Percentiles rank a stretch among this genome's conserved stretches.
Evolutionary conservation across 2,888 invertebrate genomes (phyloP).

Genomic region (Drosophila nr. perissopoda): DNA sequence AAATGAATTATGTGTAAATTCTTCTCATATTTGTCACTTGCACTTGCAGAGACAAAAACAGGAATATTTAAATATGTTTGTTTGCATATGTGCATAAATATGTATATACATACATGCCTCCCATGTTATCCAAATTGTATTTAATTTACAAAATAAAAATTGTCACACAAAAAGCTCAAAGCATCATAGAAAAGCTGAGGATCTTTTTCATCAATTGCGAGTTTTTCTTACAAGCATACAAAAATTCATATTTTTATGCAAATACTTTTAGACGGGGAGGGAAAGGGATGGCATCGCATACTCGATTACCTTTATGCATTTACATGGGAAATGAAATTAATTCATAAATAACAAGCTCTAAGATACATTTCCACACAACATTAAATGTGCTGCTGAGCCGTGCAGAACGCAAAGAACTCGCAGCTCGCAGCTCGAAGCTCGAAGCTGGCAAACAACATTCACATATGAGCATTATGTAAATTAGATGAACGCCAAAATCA

Average conservation of each 20-base stretch:
- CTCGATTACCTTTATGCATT: constrained; percentile 74
- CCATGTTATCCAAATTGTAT: neutral
- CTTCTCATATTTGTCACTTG: neutral
- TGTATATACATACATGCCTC: neutral
- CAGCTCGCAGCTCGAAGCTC: constrained; percentile 14
- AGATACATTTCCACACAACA: constrained; percentile 59
- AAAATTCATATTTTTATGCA: constrained; percentile 62
- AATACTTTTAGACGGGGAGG: constrained; percentile 26
- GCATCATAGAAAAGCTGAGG: neutral
- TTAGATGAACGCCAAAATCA: constrained; percentile 73
- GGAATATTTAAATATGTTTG: neutral
- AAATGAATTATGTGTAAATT: neutral
- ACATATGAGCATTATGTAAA: constrained; percentile 83
- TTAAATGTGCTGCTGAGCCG: constrained; percentile 44
- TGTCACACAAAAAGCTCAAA: neutral
- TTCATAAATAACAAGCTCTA: constrained; percentile 76
- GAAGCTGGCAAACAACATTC: constrained; percentile 54
- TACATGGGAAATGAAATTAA: constrained; percentile 71
- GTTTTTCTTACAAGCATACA: constrained; percentile 13
- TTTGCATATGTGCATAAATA: neutral
- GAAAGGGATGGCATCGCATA: constrained; percentile 17
- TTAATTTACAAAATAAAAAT: neutral
- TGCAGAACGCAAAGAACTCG: constrained; percentile 9
- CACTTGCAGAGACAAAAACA: neutral
- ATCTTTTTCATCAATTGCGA: constrained; percentile 37